Percentiles rank a stretch among this genome's conserved stretches.
phyloP scores from a whole-genome alignment of 1,140 invertebrate species.

The Himalopsyche phryganea region DNA sequence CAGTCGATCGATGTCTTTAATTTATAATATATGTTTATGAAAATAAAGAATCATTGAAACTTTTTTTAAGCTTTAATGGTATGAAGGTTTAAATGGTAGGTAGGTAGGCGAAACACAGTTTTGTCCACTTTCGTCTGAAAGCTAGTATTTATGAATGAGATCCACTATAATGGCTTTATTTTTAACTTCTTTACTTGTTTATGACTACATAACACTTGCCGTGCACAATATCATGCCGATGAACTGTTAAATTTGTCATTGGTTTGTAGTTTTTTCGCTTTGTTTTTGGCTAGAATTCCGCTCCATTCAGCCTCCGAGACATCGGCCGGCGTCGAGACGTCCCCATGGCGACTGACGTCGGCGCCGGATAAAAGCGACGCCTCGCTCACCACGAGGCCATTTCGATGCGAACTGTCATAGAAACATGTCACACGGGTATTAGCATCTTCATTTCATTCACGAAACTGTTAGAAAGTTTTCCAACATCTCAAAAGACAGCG shows the following conservation, averaged over 20 bases:
- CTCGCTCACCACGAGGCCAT: slow-evolving; percentile 5
- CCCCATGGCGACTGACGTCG: slow-evolving; percentile 21
- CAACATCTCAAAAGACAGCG: too few relatives aligned
- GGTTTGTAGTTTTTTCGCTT: slow-evolving; percentile 17
- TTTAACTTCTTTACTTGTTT: slow-evolving; percentile 1
- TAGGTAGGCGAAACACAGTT: too few relatives aligned
- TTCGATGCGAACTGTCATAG: slow-evolving; percentile 2
- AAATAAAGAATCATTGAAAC: too few relatives aligned
- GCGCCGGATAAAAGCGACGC: slow-evolving; percentile 26
- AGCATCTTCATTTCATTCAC: background rate
- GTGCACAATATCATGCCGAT: slow-evolving; percentile 9
- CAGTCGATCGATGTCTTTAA: too few relatives aligned
- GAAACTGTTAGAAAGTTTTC: background rate
- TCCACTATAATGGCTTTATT: too few relatives aligned
- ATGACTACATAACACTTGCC: background rate
- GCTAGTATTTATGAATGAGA: too few relatives aligned
- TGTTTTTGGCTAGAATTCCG: slow-evolving; percentile 24
- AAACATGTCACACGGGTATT: background rate
- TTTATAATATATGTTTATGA: too few relatives aligned
- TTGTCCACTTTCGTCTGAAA: too few relatives aligned
- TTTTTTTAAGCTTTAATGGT: too few relatives aligned
- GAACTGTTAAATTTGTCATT: slow-evolving; percentile 16
- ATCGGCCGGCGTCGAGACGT: slow-evolving; percentile 21
- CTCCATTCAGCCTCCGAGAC: slow-evolving; percentile 16
- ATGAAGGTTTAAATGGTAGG: too few relatives aligned